Conservation (phyloP, 30 jellyfish, hydroid and myxozoan genomes). For the Nemopilema nomurai region DNA sequence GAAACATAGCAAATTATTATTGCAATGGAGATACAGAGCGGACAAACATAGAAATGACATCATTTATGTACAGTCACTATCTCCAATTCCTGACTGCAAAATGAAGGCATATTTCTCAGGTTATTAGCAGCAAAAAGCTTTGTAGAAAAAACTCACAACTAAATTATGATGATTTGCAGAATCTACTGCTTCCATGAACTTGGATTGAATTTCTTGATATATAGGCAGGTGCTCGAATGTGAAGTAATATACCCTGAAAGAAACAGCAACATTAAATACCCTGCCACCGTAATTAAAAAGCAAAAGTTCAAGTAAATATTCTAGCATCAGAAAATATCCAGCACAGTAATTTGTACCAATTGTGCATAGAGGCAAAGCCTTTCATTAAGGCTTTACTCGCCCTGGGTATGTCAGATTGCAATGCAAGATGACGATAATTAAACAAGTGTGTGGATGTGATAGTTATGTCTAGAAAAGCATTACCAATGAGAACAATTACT, state of each 20-base stretch:
- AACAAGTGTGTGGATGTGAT: too few species aligned
- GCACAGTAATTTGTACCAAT: not conserved
- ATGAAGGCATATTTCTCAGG: too few species aligned
- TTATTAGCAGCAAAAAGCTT: too few species aligned
- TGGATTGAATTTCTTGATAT: constrained; percentile 84
- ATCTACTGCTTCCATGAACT: constrained; percentile 90
- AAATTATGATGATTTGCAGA: constrained; percentile 89
- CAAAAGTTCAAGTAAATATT: not conserved
- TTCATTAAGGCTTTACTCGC: not conserved
- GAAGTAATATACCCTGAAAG: constrained; percentile 47
- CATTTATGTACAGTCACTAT: too few species aligned
- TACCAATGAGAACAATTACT: too few species aligned
- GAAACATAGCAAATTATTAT: too few species aligned
- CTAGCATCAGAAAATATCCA: not conserved
- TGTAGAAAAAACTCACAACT: constrained; percentile 55
- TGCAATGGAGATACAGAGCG: too few species aligned
- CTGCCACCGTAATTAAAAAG: not conserved
- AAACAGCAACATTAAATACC: not conserved
- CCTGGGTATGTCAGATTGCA: too few species aligned
- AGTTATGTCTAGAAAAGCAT: too few species aligned
- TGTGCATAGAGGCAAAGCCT: not conserved
- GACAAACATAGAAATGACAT: too few species aligned
- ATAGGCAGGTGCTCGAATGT: constrained; percentile 86
- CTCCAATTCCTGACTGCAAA: too few species aligned
- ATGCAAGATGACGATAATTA: too few species aligned